phyloP scores from a whole-genome alignment of 2,113 vertebrate genomes.

The Cochlearius cochlearius region DNA sequence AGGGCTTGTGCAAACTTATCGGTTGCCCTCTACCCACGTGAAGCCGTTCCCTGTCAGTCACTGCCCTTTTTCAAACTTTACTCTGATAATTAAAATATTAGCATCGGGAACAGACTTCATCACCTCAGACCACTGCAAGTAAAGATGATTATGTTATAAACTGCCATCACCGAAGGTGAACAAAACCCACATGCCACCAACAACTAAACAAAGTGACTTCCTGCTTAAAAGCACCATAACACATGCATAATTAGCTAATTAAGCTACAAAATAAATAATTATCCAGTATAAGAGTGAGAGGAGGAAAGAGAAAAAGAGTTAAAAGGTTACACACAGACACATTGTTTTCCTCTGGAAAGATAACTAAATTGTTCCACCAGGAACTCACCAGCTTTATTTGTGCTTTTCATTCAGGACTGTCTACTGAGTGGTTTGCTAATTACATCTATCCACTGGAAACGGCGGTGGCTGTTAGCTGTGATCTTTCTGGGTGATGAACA shows the following conservation, averaged over 20 bases:
- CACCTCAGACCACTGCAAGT: conserved; percentile 2
- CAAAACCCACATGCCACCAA: conserved; percentile 38
- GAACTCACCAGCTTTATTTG: neutral
- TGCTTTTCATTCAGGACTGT: conserved; percentile 14
- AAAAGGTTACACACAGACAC: conserved; percentile 26
- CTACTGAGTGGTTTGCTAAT: conserved; percentile 13
- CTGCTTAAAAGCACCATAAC: conserved; percentile 55
- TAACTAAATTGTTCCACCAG: neutral
- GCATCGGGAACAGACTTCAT: neutral
- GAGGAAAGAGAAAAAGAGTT: conserved; percentile 17
- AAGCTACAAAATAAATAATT: conserved; percentile 72
- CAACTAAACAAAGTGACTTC: conserved; percentile 63
- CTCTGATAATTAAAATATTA: conserved; percentile 42
- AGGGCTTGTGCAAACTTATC: neutral
- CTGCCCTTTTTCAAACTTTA: neutral
- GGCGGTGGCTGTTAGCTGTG: neutral
- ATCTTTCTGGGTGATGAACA: neutral
- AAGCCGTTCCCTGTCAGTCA: neutral
- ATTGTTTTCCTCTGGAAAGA: conserved; percentile 24
- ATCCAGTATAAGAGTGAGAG: conserved; percentile 33
- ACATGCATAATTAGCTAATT: conserved; percentile 68
- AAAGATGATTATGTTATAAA: conserved; percentile 44
- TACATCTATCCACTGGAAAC: neutral
- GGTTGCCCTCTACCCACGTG: neutral
- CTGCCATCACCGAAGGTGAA: conserved; percentile 28